A percentile compares a stretch with the other conserved stretches of the same genome.
These are phyloP conservation scores for Pteruthius melanotis DNA, from an alignment of 2,113 vertebrate genomes.

Conservation along the genomic window DNA sequence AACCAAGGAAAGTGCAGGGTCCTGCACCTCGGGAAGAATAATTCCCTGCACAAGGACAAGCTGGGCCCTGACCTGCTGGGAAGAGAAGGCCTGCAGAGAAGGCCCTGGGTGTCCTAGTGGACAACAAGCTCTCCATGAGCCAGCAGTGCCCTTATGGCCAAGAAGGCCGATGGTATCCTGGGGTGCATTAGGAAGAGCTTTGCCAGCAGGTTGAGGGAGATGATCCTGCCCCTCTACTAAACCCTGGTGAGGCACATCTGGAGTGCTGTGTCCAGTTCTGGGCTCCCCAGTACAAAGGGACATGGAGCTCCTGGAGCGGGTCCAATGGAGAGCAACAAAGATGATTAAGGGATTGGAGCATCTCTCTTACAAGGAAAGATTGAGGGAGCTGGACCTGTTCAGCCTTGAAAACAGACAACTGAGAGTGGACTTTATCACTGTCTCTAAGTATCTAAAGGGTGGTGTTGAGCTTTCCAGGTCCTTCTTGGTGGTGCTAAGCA, in stretches of 20 bases:
- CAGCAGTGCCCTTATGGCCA: background rate
- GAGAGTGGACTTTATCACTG: too few relatives aligned
- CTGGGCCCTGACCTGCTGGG: background rate
- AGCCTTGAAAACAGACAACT: background rate
- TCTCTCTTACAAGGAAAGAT: background rate
- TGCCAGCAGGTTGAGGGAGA: fast-evolving
- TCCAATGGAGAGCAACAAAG: background rate
- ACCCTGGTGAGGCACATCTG: background rate
- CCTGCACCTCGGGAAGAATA: background rate
- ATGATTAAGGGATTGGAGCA: background rate
- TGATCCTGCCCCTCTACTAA: background rate
- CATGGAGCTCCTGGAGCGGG: background rate
- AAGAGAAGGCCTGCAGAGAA: background rate
- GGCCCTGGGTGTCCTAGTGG: too few relatives aligned
- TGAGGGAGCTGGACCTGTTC: background rate
- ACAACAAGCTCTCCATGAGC: background rate
- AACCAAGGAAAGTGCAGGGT: background rate
- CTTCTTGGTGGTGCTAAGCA: background rate
- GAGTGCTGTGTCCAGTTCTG: background rate
- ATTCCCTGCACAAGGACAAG: background rate
- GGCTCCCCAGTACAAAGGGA: background rate
- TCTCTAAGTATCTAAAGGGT: background rate
- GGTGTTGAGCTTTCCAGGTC: background rate
- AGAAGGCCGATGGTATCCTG: too few relatives aligned
- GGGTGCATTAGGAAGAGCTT: background rate